Base-by-base conservation (phyloP, 2,888 invertebrate genomes). In the Drosophila flavopinicola region DNA sequence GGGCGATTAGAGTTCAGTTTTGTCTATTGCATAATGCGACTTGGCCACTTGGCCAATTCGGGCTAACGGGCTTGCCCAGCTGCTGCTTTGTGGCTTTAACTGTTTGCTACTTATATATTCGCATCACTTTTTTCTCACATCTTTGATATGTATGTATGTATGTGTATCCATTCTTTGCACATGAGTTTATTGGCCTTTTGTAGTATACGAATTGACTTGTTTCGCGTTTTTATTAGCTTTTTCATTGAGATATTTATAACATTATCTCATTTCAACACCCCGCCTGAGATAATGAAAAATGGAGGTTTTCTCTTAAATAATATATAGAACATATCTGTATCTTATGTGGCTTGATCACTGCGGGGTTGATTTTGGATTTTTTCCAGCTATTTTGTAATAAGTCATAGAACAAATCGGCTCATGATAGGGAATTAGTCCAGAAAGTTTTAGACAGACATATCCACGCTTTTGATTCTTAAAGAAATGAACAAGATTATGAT, bases 41-140 rank as follows among this genome's bases (percentile, higher is more conserved):
- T 67, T 70, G 51, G 61, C 48, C 61, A 63, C 63, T 47, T 33
- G n/a, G n/a, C n/a, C n/a, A n/a, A n/a, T 61, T 37, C 6, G 17
- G 17, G n/a, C 39, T 73, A 70, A 66, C 67, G 71, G 71, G 35
- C 41, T n/a, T 13, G n/a, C 32, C 23, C 63, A 61, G 56, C 63
- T 66, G 65, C 32, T 53, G 24, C 25, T 17, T 24, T 52, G 25
- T 47, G 30, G 56, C 47, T 13, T 49, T 45, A 68, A 68, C 67
- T 63, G 67, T 69, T 66, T n/a, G 23, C 13, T 13, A 25, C 17
- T 20, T 41, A 42, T 37, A 33, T 30, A 29, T 63, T 39, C 33
- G 33, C 37, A 54, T 49, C 32, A 33, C 32, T 30, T 35, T 39
- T 30, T 32, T 41, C n/a, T 5, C 37, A 7, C 25, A 9, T 39